Evolutionary conservation across 2,113 vertebrate genomes (phyloP).

Genomic region (Labeo catla): DNA sequence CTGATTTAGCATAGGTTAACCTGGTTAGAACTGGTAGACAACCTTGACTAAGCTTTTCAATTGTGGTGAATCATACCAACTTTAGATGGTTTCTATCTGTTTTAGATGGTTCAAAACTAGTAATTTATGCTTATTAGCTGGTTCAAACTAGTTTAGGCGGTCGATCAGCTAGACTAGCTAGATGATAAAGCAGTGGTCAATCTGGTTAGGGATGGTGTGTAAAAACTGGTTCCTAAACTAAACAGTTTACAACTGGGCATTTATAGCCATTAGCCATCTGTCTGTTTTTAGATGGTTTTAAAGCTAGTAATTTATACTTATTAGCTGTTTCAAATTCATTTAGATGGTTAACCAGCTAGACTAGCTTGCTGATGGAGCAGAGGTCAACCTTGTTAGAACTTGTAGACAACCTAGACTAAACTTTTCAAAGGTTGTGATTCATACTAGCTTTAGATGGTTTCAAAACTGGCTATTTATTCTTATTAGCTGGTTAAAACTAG

Average conservation of each 20-base stretch:
- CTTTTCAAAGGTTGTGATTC: too few species aligned
- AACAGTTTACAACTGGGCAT: neutral
- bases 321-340: neutral
- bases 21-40: neutral
- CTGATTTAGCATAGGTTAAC: neutral
- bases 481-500: neutral
- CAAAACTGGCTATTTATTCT: neutral
- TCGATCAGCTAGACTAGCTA: too few species aligned
- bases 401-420: neutral
- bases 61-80: too few species aligned
- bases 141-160: neutral
- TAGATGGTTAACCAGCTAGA: neutral
- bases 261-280: neutral
- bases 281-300: neutral
- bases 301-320: too few species aligned
- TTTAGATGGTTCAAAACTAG: too few species aligned
- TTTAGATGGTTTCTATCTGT: too few species aligned
- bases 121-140: neutral
- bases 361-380: neutral
- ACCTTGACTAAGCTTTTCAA: neutral
- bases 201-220: too few species aligned
- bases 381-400: neutral
- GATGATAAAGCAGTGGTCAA: too few species aligned
- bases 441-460: too few species aligned
- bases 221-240: too few species aligned